A percentile compares a stretch with the other conserved stretches of the same genome.
These are phyloP conservation scores for Maconellicoccus hirsutus DNA, from an alignment of 1,140 invertebrate species.

Conservation along the genomic window DNA sequence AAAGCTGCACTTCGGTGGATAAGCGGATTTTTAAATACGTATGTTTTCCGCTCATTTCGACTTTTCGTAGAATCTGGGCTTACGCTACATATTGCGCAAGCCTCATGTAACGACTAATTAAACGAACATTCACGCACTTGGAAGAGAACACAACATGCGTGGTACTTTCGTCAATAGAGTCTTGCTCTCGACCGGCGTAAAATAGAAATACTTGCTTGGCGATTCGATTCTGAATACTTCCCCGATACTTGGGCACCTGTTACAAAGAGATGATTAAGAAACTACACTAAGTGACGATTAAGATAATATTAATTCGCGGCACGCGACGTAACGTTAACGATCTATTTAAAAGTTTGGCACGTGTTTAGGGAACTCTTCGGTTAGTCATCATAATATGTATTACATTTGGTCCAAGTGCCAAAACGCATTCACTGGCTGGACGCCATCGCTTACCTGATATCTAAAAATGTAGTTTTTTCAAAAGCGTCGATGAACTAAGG, in stretches of 20 bases:
- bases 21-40: too few species aligned
- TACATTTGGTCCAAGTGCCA: neutral
- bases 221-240: too few species aligned
- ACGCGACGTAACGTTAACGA: slow-evolving; percentile 22
- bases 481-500: too few species aligned
- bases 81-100: too few species aligned
- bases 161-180: slow-evolving; percentile 31
- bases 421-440: slow-evolving; percentile 1
- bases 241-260: too few species aligned
- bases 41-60: too few species aligned
- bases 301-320: slow-evolving; percentile 5
- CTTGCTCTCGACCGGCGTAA: slow-evolving; percentile 36
- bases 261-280: too few species aligned
- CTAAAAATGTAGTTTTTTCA: too few species aligned
- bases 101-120: too few species aligned
- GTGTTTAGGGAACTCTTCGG: neutral
- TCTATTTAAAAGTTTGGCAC: neutral
- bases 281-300: slow-evolving; percentile 2
- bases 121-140: slow-evolving; percentile 25
- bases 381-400: neutral
- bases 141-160: slow-evolving; percentile 35
- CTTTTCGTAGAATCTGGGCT: too few species aligned
- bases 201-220: slow-evolving; percentile 34
- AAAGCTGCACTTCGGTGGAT: too few species aligned
- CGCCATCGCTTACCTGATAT: neutral